phyloP scores from a whole-genome alignment of 2,797 vertebrate genomes.

The Chrysocyon brachyurus region DNA sequence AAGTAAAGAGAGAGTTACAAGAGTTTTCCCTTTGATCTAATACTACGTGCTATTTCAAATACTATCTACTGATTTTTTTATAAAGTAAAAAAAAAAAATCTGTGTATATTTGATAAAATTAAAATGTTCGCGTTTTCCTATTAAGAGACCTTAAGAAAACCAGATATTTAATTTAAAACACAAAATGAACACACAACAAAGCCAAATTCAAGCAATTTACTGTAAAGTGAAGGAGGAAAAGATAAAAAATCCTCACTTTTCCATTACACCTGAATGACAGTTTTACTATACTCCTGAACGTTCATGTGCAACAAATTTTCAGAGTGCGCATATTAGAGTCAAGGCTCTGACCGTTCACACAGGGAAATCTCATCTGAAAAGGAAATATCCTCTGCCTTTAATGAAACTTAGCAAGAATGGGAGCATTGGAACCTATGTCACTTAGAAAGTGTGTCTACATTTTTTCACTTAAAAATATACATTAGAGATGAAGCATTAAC shows the following conservation, averaged over 20 bases:
- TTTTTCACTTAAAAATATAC: neutral
- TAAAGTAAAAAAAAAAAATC: neutral
- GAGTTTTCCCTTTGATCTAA: neutral
- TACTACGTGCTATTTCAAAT: neutral
- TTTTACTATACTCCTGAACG: neutral
- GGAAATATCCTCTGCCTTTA: neutral
- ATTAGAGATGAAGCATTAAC: neutral
- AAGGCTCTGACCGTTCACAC: neutral
- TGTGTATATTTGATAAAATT: neutral
- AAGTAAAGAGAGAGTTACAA: neutral
- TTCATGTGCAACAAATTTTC: neutral
- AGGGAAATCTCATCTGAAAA: neutral
- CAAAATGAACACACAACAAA: neutral
- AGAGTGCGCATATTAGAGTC: neutral
- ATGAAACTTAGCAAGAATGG: slow-evolving; percentile 17
- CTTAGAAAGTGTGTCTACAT: neutral
- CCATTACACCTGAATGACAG: neutral
- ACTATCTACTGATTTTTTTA: neutral
- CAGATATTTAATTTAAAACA: slow-evolving; percentile 80
- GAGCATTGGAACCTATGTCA: neutral
- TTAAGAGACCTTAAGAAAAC: slow-evolving; percentile 91
- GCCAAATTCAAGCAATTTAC: neutral
- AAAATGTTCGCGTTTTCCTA: neutral
- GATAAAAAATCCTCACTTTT: neutral
- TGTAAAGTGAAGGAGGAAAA: neutral